Base-by-base conservation (phyloP, 2,888 invertebrate genomes). In the Microdon myrmicae region DNA sequence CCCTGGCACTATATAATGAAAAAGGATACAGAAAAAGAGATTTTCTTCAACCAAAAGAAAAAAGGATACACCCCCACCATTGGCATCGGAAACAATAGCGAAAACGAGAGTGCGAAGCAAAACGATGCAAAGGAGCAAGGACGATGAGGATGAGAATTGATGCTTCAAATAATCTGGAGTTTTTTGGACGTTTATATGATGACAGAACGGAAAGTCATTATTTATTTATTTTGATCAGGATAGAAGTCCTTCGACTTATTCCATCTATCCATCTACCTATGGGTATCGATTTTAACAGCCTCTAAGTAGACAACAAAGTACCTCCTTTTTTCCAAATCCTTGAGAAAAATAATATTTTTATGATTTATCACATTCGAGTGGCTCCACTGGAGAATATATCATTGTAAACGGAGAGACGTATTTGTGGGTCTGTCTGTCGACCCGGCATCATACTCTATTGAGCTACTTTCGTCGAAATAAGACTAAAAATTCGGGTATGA, bases 131-230 rank as follows among this genome's bases (percentile, higher is more conserved):
- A 31, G 31, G 22, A 20, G 9, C 4, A 14, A 19, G 26, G 12
- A 7, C 12, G 29, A n/a, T n/a, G n/a, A n/a, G 2, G 23, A 35
- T 35, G 39, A 20, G 19, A 43, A 41, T 48, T 32, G 32, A 48
- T 54, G 32, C 38, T 31, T 43, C 48, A 44, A n/a, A n/a, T n/a
- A n/a, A n/a, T 43, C 48, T 41, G 38, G 37, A 38, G n/a, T n/a
- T 37, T 29, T 37, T 38, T 1, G 29, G 43, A 32, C 54, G 44
- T 47, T 61, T 49, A 49, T 29, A 20, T 43, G 38, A 58, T 58
- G 58, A 58, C 58, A 39, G 49, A 49, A 61, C 38, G 29, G 25
- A 55, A 55, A 61, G 54, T 39, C 44, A 61, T 54, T 61, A 55
- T 49, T 55, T 61, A 61, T 61, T 48, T 55, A 44, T 55, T 44